Conservation (phyloP, 2,113 vertebrate species). For the Dasypus novemcinctus region DNA sequence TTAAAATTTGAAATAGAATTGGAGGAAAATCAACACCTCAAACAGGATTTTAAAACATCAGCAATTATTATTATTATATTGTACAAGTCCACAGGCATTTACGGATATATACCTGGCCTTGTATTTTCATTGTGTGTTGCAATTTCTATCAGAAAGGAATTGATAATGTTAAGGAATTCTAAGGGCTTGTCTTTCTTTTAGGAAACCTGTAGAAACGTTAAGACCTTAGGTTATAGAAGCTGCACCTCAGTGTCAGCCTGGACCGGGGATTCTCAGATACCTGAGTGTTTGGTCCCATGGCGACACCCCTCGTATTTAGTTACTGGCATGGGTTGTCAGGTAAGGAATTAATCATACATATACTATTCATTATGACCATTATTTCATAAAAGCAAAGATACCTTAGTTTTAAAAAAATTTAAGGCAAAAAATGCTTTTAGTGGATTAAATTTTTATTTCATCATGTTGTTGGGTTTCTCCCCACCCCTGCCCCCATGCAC, state of each 20-base stretch:
- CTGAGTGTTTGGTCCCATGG: background rate
- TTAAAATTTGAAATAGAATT: background rate
- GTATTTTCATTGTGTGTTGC: background rate
- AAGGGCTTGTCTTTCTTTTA: background rate
- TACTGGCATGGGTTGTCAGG: too few relatives aligned
- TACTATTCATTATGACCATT: background rate
- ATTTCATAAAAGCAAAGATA: background rate
- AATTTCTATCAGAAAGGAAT: background rate
- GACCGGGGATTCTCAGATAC: background rate
- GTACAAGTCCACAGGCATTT: background rate
- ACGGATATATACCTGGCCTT: background rate
- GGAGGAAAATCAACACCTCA: background rate
- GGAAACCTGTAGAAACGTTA: background rate
- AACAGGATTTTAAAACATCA: background rate
- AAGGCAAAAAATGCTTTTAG: background rate
- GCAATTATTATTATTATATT: background rate
- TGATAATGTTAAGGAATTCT: background rate
- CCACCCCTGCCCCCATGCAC: background rate
- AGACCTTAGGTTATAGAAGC: background rate
- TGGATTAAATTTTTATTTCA: constrained; percentile 22
- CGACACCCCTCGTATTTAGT: background rate
- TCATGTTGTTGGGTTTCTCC: background rate
- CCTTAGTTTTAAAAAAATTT: background rate
- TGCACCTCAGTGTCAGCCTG: background rate
- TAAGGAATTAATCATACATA: background rate